Evolutionary conservation across 2,888 invertebrate species (phyloP).

Genomic region (Oscheius sp.): DNA sequence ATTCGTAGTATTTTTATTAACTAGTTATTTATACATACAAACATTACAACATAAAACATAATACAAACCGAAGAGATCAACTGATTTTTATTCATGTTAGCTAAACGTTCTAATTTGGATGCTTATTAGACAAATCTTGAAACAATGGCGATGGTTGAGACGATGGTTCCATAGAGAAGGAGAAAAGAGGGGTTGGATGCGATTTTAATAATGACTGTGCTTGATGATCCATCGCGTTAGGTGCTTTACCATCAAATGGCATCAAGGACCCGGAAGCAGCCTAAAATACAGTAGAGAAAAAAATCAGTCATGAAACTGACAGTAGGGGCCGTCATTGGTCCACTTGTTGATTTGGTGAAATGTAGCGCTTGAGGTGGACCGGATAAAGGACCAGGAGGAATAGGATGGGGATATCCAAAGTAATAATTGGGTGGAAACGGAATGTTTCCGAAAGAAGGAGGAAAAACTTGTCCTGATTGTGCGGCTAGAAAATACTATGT

Average conservation of each 20-base stretch:
- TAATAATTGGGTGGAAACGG: background rate
- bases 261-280: background rate
- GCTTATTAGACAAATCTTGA: background rate
- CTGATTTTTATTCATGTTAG: too few relatives aligned
- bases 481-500: background rate
- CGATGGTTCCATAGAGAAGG: background rate
- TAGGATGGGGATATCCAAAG: background rate
- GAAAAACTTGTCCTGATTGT: background rate
- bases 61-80: background rate
- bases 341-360: background rate
- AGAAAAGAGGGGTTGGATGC: background rate
- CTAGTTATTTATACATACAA: background rate
- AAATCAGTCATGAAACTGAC: background rate
- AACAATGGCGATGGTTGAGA: background rate
- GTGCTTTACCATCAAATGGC: background rate
- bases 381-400: background rate
- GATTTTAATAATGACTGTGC: background rate
- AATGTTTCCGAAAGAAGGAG: background rate
- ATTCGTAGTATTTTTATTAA: background rate
- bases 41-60: background rate
- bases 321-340: conserved; percentile 17
- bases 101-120: too few relatives aligned
- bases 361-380: background rate
- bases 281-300: background rate
- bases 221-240: background rate